These are phyloP conservation scores for Hirudinaria manillensis DNA, from an alignment of 2,888 invertebrate genomes.

Conservation along the genomic window DNA sequence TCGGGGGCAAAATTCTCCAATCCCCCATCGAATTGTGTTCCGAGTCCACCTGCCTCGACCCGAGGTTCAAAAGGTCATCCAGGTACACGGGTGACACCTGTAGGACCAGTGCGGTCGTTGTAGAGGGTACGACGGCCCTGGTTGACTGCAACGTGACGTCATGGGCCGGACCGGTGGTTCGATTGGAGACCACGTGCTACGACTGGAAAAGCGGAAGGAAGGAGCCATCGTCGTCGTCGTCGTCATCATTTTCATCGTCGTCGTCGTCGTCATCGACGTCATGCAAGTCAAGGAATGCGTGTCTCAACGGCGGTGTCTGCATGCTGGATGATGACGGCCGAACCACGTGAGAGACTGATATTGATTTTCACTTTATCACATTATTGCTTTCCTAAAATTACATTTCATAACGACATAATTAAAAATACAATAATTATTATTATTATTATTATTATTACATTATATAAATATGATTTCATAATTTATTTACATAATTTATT, in stretches of 20 bases:
- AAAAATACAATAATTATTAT: not conserved
- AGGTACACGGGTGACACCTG: not conserved
- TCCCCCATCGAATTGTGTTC: slow-evolving; percentile 10
- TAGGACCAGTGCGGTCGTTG: not conserved
- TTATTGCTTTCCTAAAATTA: no score
- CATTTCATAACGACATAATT: not conserved
- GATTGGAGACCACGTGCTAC: not conserved
- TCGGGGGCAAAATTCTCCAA: not conserved
- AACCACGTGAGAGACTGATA: not conserved
- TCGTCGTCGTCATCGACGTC: not conserved
- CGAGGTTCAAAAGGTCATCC: not conserved
- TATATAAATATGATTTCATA: not conserved
- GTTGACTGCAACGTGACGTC: slow-evolving; percentile 4
- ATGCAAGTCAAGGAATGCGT: not conserved
- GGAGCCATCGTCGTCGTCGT: not conserved
- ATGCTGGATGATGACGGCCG: not conserved
- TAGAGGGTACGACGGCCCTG: not conserved
- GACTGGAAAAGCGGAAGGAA: slow-evolving; percentile 1
- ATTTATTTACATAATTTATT: not conserved
- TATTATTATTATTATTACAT: not conserved
- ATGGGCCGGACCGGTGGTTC: not conserved
- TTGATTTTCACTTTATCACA: not conserved
- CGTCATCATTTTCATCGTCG: not conserved
- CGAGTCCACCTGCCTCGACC: not conserved
- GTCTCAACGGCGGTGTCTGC: slow-evolving; percentile 5